phyloP scores from a whole-genome alignment of 1,140 invertebrate genomes.

The Danaus plexippus region DNA sequence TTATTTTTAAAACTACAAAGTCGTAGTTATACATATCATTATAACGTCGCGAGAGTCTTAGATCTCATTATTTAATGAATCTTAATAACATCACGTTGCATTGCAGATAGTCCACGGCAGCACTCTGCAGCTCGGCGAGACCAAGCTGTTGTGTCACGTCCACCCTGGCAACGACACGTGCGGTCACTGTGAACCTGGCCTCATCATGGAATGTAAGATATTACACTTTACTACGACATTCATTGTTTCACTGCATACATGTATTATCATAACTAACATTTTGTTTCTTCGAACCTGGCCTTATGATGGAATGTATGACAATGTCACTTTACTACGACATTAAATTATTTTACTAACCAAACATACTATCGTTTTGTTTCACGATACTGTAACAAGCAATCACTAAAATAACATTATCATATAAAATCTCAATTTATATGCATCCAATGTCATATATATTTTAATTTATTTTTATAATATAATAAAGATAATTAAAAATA shows the following conservation, averaged over 20 bases:
- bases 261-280: not conserved
- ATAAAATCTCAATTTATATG: no score
- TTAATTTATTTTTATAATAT: no score
- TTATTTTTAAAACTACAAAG: no score
- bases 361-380: no score
- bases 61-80: no score
- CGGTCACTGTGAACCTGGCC: constrained; percentile 90
- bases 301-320: constrained; percentile 74
- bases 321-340: no score
- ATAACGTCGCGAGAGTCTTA: no score
- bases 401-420: no score
- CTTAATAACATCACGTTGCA: constrained; percentile 19
- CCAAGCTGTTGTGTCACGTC: constrained; percentile 87
- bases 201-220: constrained; percentile 72
- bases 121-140: constrained; percentile 77
- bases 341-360: not conserved
- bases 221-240: not conserved
- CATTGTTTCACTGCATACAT: not conserved
- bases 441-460: no score
- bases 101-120: constrained; percentile 79
- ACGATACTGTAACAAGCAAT: no score
- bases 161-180: constrained; percentile 90
- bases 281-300: constrained; percentile 94
- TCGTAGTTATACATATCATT: no score
- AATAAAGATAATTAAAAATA: no score